These are phyloP conservation scores for Blastomussa wellsi DNA, from an alignment of 92 coral and sea anemone genomes.

Conservation along the genomic window DNA sequence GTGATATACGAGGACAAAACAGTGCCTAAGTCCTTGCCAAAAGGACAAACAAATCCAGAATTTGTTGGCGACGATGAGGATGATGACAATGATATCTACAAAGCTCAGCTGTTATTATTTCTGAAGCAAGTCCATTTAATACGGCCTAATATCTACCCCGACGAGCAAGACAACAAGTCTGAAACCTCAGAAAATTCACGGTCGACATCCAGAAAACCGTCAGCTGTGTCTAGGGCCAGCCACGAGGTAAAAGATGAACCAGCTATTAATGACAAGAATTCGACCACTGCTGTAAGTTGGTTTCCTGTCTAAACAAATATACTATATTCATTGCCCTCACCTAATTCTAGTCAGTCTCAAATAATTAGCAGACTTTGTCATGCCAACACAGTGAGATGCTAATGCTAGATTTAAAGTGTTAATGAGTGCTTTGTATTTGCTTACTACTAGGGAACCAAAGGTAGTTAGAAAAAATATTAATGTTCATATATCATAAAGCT, in stretches of 20 bases:
- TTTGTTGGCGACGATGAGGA: conserved; percentile 76
- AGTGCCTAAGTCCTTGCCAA: conserved; percentile 43
- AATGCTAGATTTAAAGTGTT: neutral
- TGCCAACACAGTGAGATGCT: neutral
- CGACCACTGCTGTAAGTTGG: neutral
- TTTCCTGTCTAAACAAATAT: neutral
- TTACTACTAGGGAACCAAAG: neutral
- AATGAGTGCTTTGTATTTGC: neutral
- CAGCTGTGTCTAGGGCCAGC: conserved; percentile 44
- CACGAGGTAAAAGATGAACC: neutral
- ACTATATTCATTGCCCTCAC: neutral
- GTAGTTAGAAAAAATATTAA: neutral
- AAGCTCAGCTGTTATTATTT: conserved; percentile 82
- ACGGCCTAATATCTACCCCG: conserved; percentile 52
- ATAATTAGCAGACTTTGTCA: neutral
- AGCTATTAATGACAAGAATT: neutral
- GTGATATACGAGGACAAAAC: conserved; percentile 65
- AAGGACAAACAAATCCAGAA: conserved; percentile 70
- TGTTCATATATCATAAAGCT: too few species aligned
- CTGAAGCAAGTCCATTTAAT: conserved; percentile 84
- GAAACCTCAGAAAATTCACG: conserved; percentile 65
- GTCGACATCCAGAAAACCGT: conserved; percentile 51
- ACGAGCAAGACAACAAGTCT: conserved; percentile 67
- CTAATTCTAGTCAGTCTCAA: neutral
- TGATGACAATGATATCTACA: conserved; percentile 90